Evolutionary conservation across 2,797 vertebrate species (phyloP).

Genomic region (Pseudochromis fuscus): DNA sequence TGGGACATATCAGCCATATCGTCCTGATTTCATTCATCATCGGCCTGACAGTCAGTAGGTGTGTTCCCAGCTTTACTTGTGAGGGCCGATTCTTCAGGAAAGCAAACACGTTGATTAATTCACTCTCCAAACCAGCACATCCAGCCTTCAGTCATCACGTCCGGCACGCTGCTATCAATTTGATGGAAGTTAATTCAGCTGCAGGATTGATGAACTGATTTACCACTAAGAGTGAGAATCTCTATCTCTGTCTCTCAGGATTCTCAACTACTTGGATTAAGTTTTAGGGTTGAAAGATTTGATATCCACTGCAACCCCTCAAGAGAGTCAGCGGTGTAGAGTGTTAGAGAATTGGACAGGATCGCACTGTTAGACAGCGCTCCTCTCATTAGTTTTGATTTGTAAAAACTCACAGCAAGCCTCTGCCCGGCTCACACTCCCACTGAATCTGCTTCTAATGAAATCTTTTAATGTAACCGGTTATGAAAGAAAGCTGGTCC

Average conservation of each 20-base stretch:
- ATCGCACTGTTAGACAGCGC: not conserved
- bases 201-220: not conserved
- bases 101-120: no score
- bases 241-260: not conserved
- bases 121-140: not conserved
- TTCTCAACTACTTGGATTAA: not conserved
- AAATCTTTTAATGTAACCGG: slow-evolving; percentile 11
- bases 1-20: no score
- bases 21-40: no score
- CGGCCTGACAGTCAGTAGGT: no score
- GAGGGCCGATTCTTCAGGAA: no score
- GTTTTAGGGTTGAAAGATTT: not conserved
- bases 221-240: not conserved
- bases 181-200: not conserved
- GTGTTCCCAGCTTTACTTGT: no score
- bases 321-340: not conserved
- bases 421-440: not conserved
- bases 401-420: not conserved
- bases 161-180: not conserved
- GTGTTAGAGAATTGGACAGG: not conserved
- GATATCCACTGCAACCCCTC: not conserved
- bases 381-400: not conserved
- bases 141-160: no score
- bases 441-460: slow-evolving; percentile 5
- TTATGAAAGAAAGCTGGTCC: slow-evolving; percentile 13